These are phyloP conservation scores for Drosophila dives DNA, from an alignment of 2,888 invertebrate species.

Conservation along the genomic window DNA sequence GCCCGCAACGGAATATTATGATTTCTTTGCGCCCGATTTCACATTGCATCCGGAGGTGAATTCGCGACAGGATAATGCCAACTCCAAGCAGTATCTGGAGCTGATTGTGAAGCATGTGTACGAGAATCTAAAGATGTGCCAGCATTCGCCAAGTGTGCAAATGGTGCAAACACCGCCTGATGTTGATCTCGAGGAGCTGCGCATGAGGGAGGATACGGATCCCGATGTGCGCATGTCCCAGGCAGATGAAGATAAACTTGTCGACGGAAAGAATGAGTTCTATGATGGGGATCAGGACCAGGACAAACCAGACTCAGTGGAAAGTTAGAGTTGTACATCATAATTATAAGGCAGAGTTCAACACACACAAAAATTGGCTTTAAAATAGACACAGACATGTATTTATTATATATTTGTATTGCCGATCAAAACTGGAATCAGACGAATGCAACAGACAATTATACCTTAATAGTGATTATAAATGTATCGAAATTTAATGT, in stretches of 20 bases:
- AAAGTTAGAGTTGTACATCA: constrained; percentile 64
- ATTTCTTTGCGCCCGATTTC: constrained; percentile 99
- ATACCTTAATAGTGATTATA: constrained; percentile 41
- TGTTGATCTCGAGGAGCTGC: constrained; percentile 88
- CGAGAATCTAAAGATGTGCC: constrained; percentile 97
- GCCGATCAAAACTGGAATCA: constrained; percentile 40
- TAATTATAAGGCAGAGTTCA: constrained; percentile 16
- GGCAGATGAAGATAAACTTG: constrained; percentile 92
- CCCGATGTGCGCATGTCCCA: constrained; percentile 92
- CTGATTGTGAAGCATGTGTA: constrained; percentile 94
- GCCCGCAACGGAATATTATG: constrained; percentile 97
- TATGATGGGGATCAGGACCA: constrained; percentile 96
- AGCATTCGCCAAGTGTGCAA: constrained; percentile 97
- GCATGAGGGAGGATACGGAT: constrained; percentile 91
- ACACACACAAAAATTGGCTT: constrained; percentile 39
- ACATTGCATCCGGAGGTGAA: constrained; percentile 97
- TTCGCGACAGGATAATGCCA: constrained; percentile 95
- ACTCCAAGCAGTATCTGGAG: constrained; percentile 97
- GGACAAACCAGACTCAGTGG: constrained; percentile 88
- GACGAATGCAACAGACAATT: constrained; percentile 38
- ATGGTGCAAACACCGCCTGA: constrained; percentile 98
- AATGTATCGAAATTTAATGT: constrained; percentile 25
- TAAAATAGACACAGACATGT: constrained; percentile 64
- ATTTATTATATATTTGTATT: constrained; percentile 55
- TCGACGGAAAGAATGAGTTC: constrained; percentile 94